These are phyloP conservation scores for Drosophila rhopaloa DNA, from an alignment of 1,140 invertebrate genomes.

Conservation along the genomic window DNA sequence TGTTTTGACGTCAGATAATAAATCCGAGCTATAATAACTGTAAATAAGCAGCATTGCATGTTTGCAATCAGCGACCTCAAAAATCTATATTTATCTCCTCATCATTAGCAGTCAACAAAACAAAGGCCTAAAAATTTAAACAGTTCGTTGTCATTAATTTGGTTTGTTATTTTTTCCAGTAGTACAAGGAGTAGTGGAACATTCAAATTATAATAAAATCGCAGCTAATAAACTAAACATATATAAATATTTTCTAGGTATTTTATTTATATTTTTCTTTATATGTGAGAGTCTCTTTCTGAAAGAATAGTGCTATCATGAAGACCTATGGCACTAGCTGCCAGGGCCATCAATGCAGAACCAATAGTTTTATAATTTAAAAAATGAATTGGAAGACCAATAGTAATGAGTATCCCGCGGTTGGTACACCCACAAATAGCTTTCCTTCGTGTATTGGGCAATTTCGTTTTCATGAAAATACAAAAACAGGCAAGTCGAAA, in stretches of 20 bases:
- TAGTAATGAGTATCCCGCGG: slow-evolving; percentile 7
- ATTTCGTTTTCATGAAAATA: slow-evolving; percentile 32
- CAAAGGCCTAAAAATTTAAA: slow-evolving; percentile 17
- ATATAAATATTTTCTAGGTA: too few species aligned
- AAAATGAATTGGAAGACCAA: neutral
- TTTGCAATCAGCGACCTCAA: slow-evolving; percentile 36
- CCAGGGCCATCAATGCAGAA: too few species aligned
- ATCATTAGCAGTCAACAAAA: slow-evolving; percentile 12
- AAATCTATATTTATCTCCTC: slow-evolving; percentile 69
- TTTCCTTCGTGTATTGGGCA: slow-evolving; percentile 23
- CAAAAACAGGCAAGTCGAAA: slow-evolving; percentile 24
- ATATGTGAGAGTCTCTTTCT: too few species aligned
- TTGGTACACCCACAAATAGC: neutral
- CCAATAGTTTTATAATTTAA: too few species aligned
- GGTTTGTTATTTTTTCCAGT: neutral
- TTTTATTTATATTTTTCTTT: too few species aligned
- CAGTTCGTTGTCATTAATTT: neutral
- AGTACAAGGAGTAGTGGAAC: neutral
- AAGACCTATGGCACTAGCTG: too few species aligned
- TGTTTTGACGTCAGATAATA: slow-evolving; percentile 29
- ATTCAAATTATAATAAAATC: neutral
- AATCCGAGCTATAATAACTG: slow-evolving; percentile 40
- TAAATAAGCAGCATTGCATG: slow-evolving; percentile 55
- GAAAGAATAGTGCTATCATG: too few species aligned
- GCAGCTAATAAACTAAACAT: neutral